These are phyloP conservation scores for Buathra laborator DNA, from an alignment of 2,888 invertebrate species.

Conservation along the genomic window DNA sequence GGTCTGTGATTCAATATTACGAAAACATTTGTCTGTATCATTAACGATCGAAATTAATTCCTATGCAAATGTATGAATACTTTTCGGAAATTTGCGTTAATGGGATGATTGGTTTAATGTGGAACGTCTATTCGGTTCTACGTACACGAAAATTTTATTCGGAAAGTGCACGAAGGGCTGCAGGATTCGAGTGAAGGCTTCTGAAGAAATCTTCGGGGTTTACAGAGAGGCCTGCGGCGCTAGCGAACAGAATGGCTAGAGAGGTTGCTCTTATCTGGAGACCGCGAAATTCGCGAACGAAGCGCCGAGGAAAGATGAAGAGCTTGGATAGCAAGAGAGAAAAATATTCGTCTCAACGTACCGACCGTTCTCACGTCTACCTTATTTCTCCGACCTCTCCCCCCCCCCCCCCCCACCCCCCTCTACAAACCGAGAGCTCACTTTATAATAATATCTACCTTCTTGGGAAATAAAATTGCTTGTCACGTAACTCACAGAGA, in stretches of 20 bases:
- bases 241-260: constrained; percentile 34
- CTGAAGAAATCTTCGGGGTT: constrained; percentile 51
- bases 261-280: constrained; percentile 62
- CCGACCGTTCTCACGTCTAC: constrained; percentile 63
- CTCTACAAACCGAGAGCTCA: constrained; percentile 37
- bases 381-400: constrained; percentile 53
- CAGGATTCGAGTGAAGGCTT: neutral
- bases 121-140: constrained; percentile 4
- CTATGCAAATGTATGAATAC: neutral
- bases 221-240: constrained; percentile 34
- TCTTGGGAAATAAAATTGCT: constrained; percentile 66
- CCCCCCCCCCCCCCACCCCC: too few species aligned
- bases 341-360: constrained; percentile 60
- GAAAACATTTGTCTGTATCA: too few species aligned
- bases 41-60: too few species aligned
- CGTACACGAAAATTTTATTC: neutral
- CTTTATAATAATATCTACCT: constrained; percentile 67
- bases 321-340: constrained; percentile 41
- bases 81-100: neutral
- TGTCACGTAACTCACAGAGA: constrained; percentile 64
- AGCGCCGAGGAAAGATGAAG: constrained; percentile 56
- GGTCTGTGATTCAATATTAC: too few species aligned
- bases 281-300: constrained; percentile 66
- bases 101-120: neutral
- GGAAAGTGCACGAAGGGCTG: constrained; percentile 14